phyloP scores from a whole-genome alignment of 2,113 vertebrate species.

The Pelobates fuscus region DNA sequence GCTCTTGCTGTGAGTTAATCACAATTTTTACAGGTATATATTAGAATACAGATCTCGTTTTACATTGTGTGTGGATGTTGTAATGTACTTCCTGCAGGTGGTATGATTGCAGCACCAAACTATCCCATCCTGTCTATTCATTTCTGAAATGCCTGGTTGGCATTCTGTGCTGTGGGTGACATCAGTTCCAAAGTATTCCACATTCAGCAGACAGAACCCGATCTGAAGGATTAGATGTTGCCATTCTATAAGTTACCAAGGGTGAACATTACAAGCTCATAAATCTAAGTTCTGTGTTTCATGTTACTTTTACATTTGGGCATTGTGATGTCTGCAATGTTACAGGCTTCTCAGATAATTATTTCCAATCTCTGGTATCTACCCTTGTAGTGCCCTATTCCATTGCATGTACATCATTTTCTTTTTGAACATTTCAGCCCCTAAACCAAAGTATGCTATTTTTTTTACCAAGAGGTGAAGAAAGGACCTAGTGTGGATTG shows the following conservation, averaged over 20 bases:
- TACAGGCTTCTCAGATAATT: too few relatives aligned
- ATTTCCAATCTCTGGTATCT: neutral
- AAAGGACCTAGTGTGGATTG: too few relatives aligned
- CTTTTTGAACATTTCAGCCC: too few relatives aligned
- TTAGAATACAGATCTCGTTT: neutral
- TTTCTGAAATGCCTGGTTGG: neutral
- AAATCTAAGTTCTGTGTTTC: neutral
- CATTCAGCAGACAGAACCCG: conserved; percentile 28
- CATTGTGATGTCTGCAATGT: too few relatives aligned
- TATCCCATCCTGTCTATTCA: neutral
- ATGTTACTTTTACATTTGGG: neutral
- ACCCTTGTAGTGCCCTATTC: neutral
- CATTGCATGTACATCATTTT: too few relatives aligned
- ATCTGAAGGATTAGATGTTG: conserved; percentile 33
- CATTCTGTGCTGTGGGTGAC: neutral
- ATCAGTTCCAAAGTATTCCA: conserved; percentile 20
- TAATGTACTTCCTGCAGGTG: neutral
- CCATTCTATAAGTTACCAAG: neutral
- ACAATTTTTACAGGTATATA: too few relatives aligned
- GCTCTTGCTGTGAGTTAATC: too few relatives aligned
- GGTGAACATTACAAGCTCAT: conserved; percentile 6
- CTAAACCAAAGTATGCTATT: too few relatives aligned
- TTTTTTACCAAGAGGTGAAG: too few relatives aligned
- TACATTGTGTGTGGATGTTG: neutral
- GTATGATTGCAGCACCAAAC: neutral